phyloP scores from a whole-genome alignment of 2,888 invertebrate genomes.

The Himalopsyche japonica region DNA sequence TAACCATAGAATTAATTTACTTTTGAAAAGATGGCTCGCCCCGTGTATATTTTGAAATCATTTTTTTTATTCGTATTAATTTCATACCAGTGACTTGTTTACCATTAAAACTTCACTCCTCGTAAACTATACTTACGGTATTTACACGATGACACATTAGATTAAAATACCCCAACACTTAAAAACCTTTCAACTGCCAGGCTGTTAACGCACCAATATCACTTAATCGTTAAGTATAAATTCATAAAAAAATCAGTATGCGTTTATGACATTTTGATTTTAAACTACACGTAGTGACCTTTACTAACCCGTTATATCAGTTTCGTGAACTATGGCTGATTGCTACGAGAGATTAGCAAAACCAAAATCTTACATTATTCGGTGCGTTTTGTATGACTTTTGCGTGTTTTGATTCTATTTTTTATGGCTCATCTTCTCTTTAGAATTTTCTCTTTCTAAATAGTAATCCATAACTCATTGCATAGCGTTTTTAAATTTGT shows the following conservation, averaged over 20 bases:
- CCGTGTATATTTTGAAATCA: neutral
- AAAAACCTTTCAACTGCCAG: neutral
- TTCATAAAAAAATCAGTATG: neutral
- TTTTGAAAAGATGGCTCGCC: too few species aligned
- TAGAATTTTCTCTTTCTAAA: conserved; percentile 17
- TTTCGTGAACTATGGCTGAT: conserved; percentile 33
- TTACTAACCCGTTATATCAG: conserved; percentile 36
- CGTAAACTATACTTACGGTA: neutral
- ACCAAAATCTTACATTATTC: neutral
- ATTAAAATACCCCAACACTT: conserved; percentile 4
- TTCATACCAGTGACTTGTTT: neutral
- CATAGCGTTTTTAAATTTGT: neutral
- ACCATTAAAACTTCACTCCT: neutral
- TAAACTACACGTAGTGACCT: conserved; percentile 20
- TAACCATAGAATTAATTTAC: too few species aligned
- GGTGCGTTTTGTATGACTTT: neutral
- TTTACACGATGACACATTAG: neutral
- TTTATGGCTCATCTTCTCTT: neutral
- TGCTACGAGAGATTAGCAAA: conserved; percentile 19
- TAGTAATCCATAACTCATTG: conserved; percentile 30
- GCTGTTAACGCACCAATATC: neutral
- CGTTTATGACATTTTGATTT: conserved; percentile 14
- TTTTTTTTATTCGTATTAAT: neutral
- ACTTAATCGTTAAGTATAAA: neutral
- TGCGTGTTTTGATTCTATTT: neutral